Evolutionary conservation across 2,888 invertebrate species (phyloP).

Genomic region (Byasa hedistus): DNA sequence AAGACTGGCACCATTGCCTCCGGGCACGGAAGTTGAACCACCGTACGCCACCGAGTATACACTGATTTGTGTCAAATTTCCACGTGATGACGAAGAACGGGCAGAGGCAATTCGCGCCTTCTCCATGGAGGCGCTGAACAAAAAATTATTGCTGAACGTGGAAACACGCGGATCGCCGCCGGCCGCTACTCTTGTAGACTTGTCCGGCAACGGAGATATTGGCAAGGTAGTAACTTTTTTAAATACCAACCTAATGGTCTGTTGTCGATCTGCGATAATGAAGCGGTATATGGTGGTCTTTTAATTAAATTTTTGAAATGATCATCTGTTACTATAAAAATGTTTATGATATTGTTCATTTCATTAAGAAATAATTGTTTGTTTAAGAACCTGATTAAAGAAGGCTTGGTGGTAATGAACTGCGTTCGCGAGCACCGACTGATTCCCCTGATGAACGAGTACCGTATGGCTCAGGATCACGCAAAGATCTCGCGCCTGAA

Average conservation of each 20-base stretch:
- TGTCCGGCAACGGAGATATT: constrained; percentile 71
- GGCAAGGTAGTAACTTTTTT: constrained; percentile 67
- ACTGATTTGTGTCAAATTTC: constrained; percentile 91
- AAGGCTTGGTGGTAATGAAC: constrained; percentile 92
- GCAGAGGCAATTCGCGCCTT: constrained; percentile 86
- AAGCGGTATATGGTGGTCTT: too few species aligned
- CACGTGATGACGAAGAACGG: constrained; percentile 92
- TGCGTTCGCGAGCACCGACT: constrained; percentile 89
- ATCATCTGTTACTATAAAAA: too few species aligned
- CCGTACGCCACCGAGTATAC: constrained; percentile 93
- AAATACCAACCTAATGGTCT: neutral
- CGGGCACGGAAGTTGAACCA: constrained; percentile 83
- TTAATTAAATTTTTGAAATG: too few species aligned
- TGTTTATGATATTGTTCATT: too few species aligned
- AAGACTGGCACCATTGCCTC: constrained; percentile 90
- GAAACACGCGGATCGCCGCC: constrained; percentile 85
- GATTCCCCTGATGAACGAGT: constrained; percentile 88
- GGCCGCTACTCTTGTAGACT: constrained; percentile 77
- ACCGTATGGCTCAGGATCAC: constrained; percentile 90
- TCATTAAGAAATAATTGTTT: neutral
- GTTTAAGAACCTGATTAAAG: constrained; percentile 86
- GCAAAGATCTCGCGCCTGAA: constrained; percentile 92
- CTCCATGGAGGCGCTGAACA: constrained; percentile 82
- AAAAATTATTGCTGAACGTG: constrained; percentile 89
- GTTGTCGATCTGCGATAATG: too few species aligned